Evolutionary conservation across 2,113 vertebrate genomes (phyloP), one percentile per base, ranked within the genome.

Genomic region (Myiozetetes cayanensis): DNA sequence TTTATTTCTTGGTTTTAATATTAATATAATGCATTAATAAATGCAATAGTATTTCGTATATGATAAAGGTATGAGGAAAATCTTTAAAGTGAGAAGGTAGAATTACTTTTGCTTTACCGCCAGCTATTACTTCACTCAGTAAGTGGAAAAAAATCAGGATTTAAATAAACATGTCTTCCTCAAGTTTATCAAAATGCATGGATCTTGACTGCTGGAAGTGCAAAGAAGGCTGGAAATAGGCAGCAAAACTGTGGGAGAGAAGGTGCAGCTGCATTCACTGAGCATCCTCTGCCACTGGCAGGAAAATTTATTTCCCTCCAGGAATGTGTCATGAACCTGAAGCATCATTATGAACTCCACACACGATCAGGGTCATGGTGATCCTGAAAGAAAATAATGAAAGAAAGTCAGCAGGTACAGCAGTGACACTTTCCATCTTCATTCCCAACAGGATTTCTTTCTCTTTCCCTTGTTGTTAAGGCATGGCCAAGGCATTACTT

Each of bases 351-450:
- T 75, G 77, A 65, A 49, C 65, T 84, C 49, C 4, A 3, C 49
- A 70, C 41, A 66, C 20, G 71, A 4, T 7, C 0, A 0, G 12
- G 67, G 84, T 73, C 41, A 62, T 6, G 5, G 39, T 44, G 39
- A 75, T 59, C 56, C 65, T 86, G 59, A 73, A 89, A 92, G 35
- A 71, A 93, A 75, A 87, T 52, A 89, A 50, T 62, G 43, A 65
- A 81, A 85, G 24, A n/a, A 89, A 76, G 56, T 23, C 44, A 89
- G 17, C 18, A 49, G 56, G 21, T 77, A 65, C 35, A 72, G 44
- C 6, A 4, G 37, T 1, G 7, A 66, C 65, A 65, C 30, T 86
- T 85, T 92, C 70, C 21, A 62, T 66, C 58, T 85, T 78, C 28
- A 30, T 56, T 91, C 66, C 66, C 49, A 65, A 22, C 14, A 89